Evolutionary conservation across 2,888 invertebrate species (phyloP), one percentile per base, ranked within the genome.

Genomic region (Nephrocerus scutellatus): DNA sequence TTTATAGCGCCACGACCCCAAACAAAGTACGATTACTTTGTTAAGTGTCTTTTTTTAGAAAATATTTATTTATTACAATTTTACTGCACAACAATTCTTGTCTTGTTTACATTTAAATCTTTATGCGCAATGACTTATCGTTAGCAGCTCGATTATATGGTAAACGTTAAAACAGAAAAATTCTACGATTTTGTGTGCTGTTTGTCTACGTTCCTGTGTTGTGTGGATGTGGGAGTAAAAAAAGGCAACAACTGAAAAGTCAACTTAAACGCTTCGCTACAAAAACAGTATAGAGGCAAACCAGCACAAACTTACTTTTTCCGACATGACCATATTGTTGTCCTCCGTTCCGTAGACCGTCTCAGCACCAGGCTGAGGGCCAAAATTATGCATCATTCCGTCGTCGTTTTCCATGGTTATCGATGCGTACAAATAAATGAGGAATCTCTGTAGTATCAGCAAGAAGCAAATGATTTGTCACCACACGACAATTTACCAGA

Each of bases 261-360:
- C 38, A 41, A 36, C 32, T 38, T 32, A 37, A 19, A 28, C 25
- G 33, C 32, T 16, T 9, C 30, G 26, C 25, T 19, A 25, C 23
- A 24, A 22, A 9, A 33, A 24, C 22, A 31, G 16, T 41, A 25
- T 36, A 22, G 36, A 30, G 39, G 30, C 35, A 29, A 33, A 5
- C 30, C 32, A 9, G 15, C n/a, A 32, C 24, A 33, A 32, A 54
- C 51, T 39, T 57, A 69, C 69, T 75, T 91, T 96, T 70, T 98
- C 97, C 10, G 96, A 95, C 96, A 98, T 97, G 55, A 93, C 93
- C 66, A 87, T 85, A 53, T 87, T 87, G 70, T 87, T 87, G 70
- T 93, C 93, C 68, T 93, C 92, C 61, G 91, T 90, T 43, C 91
- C 90, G 67, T 93, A 93, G 53, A 93, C 84, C 24, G 88, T 89